Percentiles rank a stretch among this genome's conserved stretches.
Conservation (phyloP, 2,113 vertebrate species). For the Fukomys damarensis region DNA sequence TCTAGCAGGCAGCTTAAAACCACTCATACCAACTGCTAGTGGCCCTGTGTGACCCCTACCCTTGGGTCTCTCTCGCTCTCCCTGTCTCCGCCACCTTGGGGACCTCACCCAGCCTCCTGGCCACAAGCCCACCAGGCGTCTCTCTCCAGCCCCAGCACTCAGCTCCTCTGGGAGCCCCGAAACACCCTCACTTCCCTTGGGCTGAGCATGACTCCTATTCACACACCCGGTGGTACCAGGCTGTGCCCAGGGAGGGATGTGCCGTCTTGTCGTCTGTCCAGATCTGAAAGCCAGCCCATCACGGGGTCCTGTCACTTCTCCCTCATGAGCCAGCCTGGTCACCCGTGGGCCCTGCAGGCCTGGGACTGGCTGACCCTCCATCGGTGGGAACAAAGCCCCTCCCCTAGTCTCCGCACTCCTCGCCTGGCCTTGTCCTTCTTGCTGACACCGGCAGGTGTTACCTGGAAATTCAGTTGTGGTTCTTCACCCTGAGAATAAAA, state of each 20-base stretch:
- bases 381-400: background rate
- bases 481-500: background rate
- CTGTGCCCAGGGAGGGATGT: fast-evolving
- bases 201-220: fast-evolving
- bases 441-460: fast-evolving
- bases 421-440: no score
- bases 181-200: fast-evolving
- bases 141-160: background rate
- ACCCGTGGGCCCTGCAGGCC: fast-evolving
- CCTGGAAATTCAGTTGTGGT: fast-evolving
- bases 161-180: background rate
- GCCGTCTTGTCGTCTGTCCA: no score
- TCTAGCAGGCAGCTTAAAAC: fast-evolving
- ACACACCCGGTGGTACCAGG: background rate
- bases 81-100: fast-evolving
- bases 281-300: fast-evolving
- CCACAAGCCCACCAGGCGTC: fast-evolving
- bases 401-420: fast-evolving
- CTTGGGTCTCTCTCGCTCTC: background rate
- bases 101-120: background rate
- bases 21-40: fast-evolving
- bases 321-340: background rate
- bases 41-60: background rate
- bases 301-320: fast-evolving
- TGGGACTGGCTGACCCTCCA: background rate